Conservation (phyloP, 1,140 invertebrate species). For the Arctopsyche grandis region DNA sequence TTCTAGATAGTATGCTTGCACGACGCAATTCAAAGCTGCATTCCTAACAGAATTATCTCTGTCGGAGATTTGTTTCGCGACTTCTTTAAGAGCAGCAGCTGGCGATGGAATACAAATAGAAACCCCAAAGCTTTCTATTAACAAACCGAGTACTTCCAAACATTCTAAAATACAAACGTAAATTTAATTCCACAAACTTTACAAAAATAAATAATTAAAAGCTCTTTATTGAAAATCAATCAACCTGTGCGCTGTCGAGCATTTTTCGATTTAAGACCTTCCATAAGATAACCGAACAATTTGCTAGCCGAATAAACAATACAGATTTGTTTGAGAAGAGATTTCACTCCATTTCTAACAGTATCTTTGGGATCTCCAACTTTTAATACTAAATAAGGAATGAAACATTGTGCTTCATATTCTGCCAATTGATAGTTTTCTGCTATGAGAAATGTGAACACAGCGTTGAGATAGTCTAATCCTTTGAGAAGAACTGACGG, state of each 20-base stretch:
- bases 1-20: conserved; percentile 89
- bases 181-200: background rate
- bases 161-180: conserved; percentile 74
- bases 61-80: conserved; percentile 95
- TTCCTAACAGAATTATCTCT: conserved; percentile 96
- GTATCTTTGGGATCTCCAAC: conserved; percentile 97
- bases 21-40: conserved; percentile 93
- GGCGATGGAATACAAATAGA: conserved; percentile 84
- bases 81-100: conserved; percentile 85
- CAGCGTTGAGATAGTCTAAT: conserved; percentile 87
- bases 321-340: conserved; percentile 86
- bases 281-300: conserved; percentile 90
- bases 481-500: conserved; percentile 95
- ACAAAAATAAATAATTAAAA: background rate
- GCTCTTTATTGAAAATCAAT: background rate
- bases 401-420: conserved; percentile 91
- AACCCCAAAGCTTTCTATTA: conserved; percentile 89
- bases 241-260: conserved; percentile 89
- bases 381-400: conserved; percentile 94
- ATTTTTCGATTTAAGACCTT: conserved; percentile 97
- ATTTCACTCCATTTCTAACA: conserved; percentile 86
- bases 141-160: conserved; percentile 86
- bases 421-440: conserved; percentile 88
- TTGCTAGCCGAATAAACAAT: conserved; percentile 90
- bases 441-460: conserved; percentile 84